Evolutionary conservation across 92 coral and sea anemone species (phyloP).

Genomic region (Palythoa grandis): DNA sequence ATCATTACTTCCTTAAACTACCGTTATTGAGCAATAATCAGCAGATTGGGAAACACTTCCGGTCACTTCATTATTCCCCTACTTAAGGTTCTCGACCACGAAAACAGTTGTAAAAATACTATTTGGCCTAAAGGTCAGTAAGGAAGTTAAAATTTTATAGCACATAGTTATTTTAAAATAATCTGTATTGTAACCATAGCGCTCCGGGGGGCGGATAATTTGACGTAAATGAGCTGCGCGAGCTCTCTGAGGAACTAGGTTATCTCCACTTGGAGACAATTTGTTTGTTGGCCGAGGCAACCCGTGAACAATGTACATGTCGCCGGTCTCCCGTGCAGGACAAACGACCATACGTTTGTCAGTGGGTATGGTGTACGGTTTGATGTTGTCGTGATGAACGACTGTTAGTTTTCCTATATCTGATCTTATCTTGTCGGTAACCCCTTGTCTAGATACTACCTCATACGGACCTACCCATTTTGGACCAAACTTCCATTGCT

Average conservation of each 20-base stretch:
- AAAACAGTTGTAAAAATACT: neutral
- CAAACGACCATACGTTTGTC: constrained; percentile 51
- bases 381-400: constrained; percentile 42
- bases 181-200: constrained; percentile 51
- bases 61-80: constrained; percentile 30
- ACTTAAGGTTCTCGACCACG: constrained; percentile 23
- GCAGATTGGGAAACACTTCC: no score
- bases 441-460: constrained; percentile 46
- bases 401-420: constrained; percentile 39
- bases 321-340: constrained; percentile 53
- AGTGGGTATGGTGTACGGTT: constrained; percentile 48
- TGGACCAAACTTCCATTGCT: constrained; percentile 58
- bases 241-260: constrained; percentile 40
- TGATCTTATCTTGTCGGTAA: constrained; percentile 50
- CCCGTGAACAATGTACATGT: constrained; percentile 49
- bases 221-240: constrained; percentile 58
- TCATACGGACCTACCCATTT: constrained; percentile 63
- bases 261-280: constrained; percentile 38
- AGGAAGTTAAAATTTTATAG: neutral
- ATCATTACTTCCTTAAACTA: no score
- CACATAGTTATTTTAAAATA: constrained; percentile 29
- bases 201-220: constrained; percentile 51
- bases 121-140: neutral
- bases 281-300: constrained; percentile 30
- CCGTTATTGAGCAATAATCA: no score